Evolutionary conservation across 1,140 invertebrate species (phyloP), one percentile per base, ranked within the genome.

Genomic region (Lepidurus arcticus): DNA sequence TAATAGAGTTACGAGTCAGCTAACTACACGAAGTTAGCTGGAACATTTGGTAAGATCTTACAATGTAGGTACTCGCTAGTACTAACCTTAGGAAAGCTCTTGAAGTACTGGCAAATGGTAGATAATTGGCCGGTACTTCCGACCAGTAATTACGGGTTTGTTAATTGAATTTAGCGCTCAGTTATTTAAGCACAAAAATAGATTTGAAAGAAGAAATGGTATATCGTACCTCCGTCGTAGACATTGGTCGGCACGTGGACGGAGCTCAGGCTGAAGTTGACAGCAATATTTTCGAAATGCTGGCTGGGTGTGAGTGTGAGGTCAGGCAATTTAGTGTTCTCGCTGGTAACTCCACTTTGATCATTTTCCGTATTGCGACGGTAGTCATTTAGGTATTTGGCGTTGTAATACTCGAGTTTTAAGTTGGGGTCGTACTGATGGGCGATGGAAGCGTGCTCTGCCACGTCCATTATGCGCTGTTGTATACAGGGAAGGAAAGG

Each of bases 181-280:
- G 2, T 4, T 34, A 34, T 34, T 34, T 34, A 34, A 34, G 34
- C 53, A 21, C 1, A 21, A 7, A 21, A 65, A 6, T n/a, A 21
- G n/a, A 65, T 65, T n/a, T 13, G 8, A 4, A 7, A 65, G 16
- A 65, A 65, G 45, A 47, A 10, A 74, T 42, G 24, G 75, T 82
- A 4, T 34, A 73, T 85, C 88, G 88, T 87, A 96, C 92, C 89
- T 88, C 92, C 89, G 84, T 97, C 94, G 85, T 91, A 98, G 24
- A 98, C 92, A 87, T 96, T 97, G 2, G 94, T 95, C 1, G 97
- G 96, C 11, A 98, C 92, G 84, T 98, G 96, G 43, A 98, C 92
- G 53, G 95, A 92, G 83, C 94, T 96, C 78, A 90, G 87, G 77
- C 87, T 90, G 7, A 91, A 92, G 84, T 96, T 96, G 7, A 97